A percentile compares a stretch with the other conserved stretches of the same genome.
Conservation (phyloP, 2,888 invertebrate genomes). For the Oconnorella tubifera region DNA sequence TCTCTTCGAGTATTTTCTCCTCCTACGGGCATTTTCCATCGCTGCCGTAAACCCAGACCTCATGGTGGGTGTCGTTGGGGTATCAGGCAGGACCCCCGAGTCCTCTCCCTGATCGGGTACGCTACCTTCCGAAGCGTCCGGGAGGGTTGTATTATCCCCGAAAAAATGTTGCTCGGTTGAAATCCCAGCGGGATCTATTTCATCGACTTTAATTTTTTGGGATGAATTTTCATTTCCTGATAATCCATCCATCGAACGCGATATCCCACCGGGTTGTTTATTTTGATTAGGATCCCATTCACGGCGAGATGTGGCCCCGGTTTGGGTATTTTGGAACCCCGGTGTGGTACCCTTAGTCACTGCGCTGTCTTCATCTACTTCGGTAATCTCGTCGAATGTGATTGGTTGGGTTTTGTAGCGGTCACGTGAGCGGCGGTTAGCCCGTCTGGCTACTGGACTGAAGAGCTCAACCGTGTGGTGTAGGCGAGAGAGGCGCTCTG, state of each 20-base stretch:
- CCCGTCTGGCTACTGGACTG: constrained; percentile 11
- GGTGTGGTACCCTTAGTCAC: neutral
- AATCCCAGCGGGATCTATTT: neutral
- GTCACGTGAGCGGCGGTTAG: constrained; percentile 11
- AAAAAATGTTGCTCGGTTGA: neutral
- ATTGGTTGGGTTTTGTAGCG: constrained; percentile 68
- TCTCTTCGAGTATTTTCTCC: constrained; percentile 7
- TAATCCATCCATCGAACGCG: constrained; percentile 11
- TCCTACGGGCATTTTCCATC: neutral
- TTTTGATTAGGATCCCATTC: neutral
- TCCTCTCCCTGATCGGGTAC: neutral
- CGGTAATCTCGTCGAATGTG: constrained; percentile 74
- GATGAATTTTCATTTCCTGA: neutral
- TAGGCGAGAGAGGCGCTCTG: constrained; percentile 66
- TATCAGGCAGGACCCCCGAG: neutral
- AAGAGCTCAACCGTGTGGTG: constrained; percentile 7
- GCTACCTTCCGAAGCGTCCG: neutral
- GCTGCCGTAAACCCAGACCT: constrained; percentile 1
- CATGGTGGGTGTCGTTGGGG: neutral
- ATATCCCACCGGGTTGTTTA: neutral
- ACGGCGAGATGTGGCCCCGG: neutral
- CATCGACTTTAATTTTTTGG: neutral
- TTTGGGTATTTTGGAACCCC: too few relatives aligned
- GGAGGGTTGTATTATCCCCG: neutral
- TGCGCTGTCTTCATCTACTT: constrained; percentile 58